Conservation (phyloP, 2,888 invertebrate genomes). For the Pachymerium ferrugineum region DNA sequence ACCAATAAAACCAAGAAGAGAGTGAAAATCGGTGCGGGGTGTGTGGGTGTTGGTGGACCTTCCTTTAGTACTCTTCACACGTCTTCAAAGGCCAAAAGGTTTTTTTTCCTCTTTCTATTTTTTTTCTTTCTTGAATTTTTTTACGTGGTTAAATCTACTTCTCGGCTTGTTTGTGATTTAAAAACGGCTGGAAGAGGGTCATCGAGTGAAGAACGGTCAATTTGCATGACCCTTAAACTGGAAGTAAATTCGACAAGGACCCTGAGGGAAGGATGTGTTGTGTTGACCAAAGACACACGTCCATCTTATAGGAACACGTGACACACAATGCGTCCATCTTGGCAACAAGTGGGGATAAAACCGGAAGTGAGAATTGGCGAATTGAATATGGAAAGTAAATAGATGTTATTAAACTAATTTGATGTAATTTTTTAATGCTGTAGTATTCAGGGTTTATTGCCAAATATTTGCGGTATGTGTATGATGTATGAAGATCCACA, state of each 20-base stretch:
- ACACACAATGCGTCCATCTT: not conserved
- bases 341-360: not conserved
- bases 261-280: not conserved
- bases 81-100: not conserved
- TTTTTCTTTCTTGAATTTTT: not conserved
- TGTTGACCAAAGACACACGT: conserved; percentile 13
- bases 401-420: too few relatives aligned
- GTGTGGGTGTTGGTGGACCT: not conserved
- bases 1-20: conserved; percentile 31
- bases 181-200: not conserved
- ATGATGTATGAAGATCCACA: too few relatives aligned
- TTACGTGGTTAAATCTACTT: not conserved
- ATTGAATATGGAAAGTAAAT: too few relatives aligned
- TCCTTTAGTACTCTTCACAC: conserved; percentile 1
- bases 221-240: conserved; percentile 12
- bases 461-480: too few relatives aligned
- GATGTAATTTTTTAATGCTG: too few relatives aligned
- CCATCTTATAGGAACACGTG: not conserved
- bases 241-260: not conserved
- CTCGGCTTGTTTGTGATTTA: not conserved
- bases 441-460: too few relatives aligned
- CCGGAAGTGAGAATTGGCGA: too few relatives aligned
- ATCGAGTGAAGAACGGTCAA: not conserved
- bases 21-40: not conserved
- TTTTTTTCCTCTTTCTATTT: not conserved